Percentiles rank a stretch among this genome's conserved stretches.
Evolutionary conservation across 2,113 vertebrate species (phyloP).

Genomic region (Forbesichthys agassizii): DNA sequence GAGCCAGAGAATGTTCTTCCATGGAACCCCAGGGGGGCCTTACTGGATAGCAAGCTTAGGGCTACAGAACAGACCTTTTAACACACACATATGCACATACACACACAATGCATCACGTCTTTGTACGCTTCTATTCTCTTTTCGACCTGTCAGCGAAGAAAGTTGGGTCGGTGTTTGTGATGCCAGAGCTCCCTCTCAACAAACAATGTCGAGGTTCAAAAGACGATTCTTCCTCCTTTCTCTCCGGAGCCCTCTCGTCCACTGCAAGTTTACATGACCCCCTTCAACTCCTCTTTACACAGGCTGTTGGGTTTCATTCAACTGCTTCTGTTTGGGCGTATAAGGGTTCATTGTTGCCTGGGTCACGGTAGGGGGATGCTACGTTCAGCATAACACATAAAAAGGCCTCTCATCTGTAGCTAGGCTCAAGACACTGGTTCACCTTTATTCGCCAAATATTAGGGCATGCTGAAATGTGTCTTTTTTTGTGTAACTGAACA

Average conservation of each 20-base stretch:
- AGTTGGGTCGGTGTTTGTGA: conserved; percentile 64
- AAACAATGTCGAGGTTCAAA: conserved; percentile 64
- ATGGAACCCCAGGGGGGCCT: conserved; percentile 43
- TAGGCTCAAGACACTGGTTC: conserved; percentile 61
- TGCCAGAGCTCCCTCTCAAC: conserved; percentile 65
- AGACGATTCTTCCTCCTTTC: conserved; percentile 68
- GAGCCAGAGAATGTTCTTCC: conserved; percentile 36
- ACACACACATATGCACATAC: conserved; percentile 10
- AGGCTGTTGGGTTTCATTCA: conserved; percentile 66
- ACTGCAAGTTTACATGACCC: conserved; percentile 78
- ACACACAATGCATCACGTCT: conserved; percentile 40
- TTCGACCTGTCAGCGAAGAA: conserved; percentile 58
- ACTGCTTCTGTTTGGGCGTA: conserved; percentile 63
- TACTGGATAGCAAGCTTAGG: conserved; percentile 30
- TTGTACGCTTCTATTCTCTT: conserved; percentile 54
- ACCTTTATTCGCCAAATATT: conserved; percentile 56
- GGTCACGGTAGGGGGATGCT: conserved; percentile 63
- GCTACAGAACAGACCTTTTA: conserved; percentile 43
- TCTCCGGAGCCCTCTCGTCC: conserved; percentile 61
- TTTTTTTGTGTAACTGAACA: conserved; percentile 47
- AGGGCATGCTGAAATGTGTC: conserved; percentile 54
- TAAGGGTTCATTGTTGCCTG: conserved; percentile 68
- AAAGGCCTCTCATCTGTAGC: conserved; percentile 42
- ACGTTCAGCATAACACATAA: conserved; percentile 66
- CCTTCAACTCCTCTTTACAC: conserved; percentile 68